A percentile compares a stretch with the other conserved stretches of the same genome.
Conservation (phyloP, 1,140 invertebrate species). For the Papilio dardanus region DNA sequence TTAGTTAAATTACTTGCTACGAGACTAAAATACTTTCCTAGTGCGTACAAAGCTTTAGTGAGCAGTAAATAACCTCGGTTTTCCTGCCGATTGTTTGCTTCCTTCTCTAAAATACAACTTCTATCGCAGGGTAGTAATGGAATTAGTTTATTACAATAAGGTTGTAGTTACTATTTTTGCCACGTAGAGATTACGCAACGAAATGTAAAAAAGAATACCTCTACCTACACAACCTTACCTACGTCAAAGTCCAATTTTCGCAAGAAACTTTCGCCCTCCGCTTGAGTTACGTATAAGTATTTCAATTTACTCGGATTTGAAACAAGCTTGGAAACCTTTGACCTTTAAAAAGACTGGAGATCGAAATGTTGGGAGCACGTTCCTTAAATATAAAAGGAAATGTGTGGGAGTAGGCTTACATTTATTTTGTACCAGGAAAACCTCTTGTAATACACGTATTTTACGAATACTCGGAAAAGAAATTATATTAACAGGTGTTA, state of each 20-base stretch:
- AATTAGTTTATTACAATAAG: neutral
- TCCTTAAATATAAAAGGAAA: neutral
- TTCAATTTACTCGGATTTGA: conserved; percentile 1
- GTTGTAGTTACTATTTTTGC: neutral
- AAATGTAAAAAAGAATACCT: neutral
- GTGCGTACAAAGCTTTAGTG: no score
- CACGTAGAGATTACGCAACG: neutral
- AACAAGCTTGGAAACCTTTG: neutral
- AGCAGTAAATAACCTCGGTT: no score
- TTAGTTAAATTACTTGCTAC: no score
- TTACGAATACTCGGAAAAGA: conserved; percentile 1
- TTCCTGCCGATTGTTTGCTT: no score
- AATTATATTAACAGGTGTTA: neutral
- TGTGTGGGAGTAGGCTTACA: neutral
- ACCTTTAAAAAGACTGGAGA: neutral
- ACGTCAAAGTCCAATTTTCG: neutral
- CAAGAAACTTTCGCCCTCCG: neutral
- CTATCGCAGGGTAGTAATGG: neutral
- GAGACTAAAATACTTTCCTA: no score
- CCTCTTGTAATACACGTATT: neutral
- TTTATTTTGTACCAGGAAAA: neutral
- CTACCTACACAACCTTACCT: neutral
- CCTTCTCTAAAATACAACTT: no score
- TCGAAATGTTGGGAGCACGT: neutral
- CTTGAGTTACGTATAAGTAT: conserved; percentile 6